Evolutionary conservation across 2,113 vertebrate genomes (phyloP).

Genomic region (Planiliza haematocheilus): DNA sequence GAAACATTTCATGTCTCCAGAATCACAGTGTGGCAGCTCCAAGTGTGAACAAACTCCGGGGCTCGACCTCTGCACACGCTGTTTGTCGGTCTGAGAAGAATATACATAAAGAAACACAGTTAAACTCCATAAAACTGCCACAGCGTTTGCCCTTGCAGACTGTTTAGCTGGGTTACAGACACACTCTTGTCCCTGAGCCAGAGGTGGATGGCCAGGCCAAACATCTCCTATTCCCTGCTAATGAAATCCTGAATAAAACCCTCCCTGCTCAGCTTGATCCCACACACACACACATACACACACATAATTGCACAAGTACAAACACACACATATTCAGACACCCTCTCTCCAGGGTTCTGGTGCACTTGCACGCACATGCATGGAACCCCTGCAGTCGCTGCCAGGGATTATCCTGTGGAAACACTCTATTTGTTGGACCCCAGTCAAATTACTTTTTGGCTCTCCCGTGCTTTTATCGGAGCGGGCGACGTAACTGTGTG

Average conservation of each 20-base stretch:
- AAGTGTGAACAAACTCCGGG: conserved; percentile 40
- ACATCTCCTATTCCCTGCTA: conserved; percentile 78
- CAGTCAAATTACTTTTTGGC: conserved; percentile 83
- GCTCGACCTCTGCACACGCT: conserved; percentile 35
- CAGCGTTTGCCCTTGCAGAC: conserved; percentile 63
- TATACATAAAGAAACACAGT: conserved; percentile 40
- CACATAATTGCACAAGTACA: conserved; percentile 31
- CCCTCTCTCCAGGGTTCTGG: conserved; percentile 45
- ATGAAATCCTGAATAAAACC: conserved; percentile 77
- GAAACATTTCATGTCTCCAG: conserved; percentile 12
- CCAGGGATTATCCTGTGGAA: conserved; percentile 79
- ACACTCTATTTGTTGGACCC: conserved; percentile 78
- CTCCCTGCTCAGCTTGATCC: conserved; percentile 56
- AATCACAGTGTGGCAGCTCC: background rate
- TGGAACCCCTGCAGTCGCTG: conserved; percentile 51
- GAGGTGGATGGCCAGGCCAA: conserved; percentile 70
- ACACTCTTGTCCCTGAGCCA: conserved; percentile 73
- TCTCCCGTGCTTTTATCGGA: conserved; percentile 75
- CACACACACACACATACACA: conserved; percentile 18
- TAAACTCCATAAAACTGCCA: conserved; percentile 61
- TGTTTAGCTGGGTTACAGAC: conserved; percentile 73
- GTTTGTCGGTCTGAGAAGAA: conserved; percentile 17
- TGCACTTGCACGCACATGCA: conserved; percentile 17
- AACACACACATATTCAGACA: conserved; percentile 57
- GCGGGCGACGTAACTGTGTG: conserved; percentile 52